Evolutionary conservation across 37 sponge, comb jelly and placozoan species (phyloP), one percentile per base, ranked within the genome.

Genomic region (Dysidea cf. avara): DNA sequence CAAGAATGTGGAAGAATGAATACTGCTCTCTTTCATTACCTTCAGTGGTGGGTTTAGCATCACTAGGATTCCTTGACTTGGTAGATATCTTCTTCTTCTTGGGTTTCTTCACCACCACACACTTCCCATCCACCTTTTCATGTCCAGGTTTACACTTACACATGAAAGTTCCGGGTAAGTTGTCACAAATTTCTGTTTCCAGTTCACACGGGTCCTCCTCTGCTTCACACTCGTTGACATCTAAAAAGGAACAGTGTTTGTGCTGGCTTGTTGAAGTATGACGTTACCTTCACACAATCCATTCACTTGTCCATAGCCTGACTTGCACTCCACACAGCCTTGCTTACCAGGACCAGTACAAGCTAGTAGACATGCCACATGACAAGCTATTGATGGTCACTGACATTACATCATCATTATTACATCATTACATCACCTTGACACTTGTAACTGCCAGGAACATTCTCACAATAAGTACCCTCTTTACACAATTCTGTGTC

Each of bases 391-490:
- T 39, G 13, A 24, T 6, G 3, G 30, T 71, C 20, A 46, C 36
- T 20, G 33, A 62, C 28, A 62, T 33, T 62, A 29, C 64, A 29
- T 33, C 67, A 40, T 22, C 47, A 31, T 7, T 22, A 35, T 64
- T 34, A 28, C 13, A 18, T 13, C 18, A 64, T 64, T 61, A 7
- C 13, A 68, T 47, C 25, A 89, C 89, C 84, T 79, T 78, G 66
- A 53, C 89, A 89, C 48, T 34, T 13, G 60, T 82, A 85, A 5
- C 43, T 73, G 1, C 92, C 88, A 34, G 67, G 76, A n/a, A 75
- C 55, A 61, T 94, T 94, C 16, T 73, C 78, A 76, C 95, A 94
- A 61, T 86, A 86, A 14, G 77, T 82, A 2, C 87, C 90, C 20
- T 80, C 90, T 17, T 60, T 69, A 59, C 95, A 94, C 29, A 46